Conservation (phyloP, 1,140 invertebrate genomes). For the Wiebesia pumilae region DNA sequence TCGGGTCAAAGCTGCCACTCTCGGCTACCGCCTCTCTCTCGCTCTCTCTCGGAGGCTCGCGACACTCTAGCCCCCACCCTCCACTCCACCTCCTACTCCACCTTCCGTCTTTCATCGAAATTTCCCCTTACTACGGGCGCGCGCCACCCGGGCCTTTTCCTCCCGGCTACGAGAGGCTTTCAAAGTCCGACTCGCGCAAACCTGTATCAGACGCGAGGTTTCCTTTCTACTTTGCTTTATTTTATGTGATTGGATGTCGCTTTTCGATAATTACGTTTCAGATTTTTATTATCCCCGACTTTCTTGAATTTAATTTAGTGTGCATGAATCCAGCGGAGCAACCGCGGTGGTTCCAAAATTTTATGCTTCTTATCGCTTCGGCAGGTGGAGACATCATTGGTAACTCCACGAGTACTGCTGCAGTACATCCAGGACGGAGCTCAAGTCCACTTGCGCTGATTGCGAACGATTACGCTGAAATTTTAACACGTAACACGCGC, state of each 20-base stretch:
- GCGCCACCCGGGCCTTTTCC: neutral
- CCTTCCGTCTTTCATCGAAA: constrained; percentile 15
- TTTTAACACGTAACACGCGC: neutral
- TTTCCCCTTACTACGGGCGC: constrained; percentile 19
- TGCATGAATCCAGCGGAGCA: neutral
- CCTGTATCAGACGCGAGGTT: neutral
- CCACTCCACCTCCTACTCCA: neutral
- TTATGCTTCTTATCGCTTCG: neutral
- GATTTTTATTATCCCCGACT: constrained; percentile 26
- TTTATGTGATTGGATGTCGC: constrained; percentile 18
- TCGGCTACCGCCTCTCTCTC: constrained; percentile 11
- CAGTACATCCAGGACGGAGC: too few species aligned
- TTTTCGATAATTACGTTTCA: constrained; percentile 23
- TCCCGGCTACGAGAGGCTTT: neutral
- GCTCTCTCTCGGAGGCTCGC: constrained; percentile 14
- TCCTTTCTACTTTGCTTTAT: constrained; percentile 21
- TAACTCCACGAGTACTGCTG: neutral
- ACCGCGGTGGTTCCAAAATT: neutral
- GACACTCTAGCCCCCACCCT: too few species aligned
- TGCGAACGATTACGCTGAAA: too few species aligned
- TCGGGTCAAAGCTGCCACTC: constrained; percentile 37
- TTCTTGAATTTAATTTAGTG: constrained; percentile 25
- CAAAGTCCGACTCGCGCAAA: neutral
- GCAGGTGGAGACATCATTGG: neutral
- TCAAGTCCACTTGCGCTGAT: too few species aligned